These are phyloP conservation scores for Microchirus variegatus DNA, from an alignment of 2,797 vertebrate species.

Conservation along the genomic window DNA sequence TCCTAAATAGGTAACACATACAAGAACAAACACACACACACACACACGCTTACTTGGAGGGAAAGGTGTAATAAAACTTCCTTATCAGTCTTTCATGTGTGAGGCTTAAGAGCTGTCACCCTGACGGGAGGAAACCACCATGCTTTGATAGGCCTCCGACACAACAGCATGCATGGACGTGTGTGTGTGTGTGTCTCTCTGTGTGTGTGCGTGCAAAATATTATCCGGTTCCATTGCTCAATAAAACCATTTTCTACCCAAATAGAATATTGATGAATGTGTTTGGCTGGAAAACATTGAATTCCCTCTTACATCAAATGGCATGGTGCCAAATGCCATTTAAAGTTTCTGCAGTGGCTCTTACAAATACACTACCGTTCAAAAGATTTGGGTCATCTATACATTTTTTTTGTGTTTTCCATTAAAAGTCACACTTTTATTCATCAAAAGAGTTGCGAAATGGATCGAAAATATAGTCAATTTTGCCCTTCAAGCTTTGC, in stretches of 20 bases:
- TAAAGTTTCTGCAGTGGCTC: too few species aligned
- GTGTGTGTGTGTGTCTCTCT: slow-evolving; percentile 22
- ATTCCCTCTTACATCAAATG: background rate
- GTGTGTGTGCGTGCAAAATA: slow-evolving; percentile 8
- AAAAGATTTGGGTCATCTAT: too few species aligned
- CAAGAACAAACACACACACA: slow-evolving; percentile 2
- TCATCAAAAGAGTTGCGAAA: too few species aligned
- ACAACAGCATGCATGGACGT: slow-evolving; percentile 42
- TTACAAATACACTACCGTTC: too few species aligned
- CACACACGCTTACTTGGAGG: slow-evolving; percentile 38
- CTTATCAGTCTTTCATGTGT: slow-evolving; percentile 71
- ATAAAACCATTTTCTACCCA: slow-evolving; percentile 7
- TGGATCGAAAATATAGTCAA: too few species aligned
- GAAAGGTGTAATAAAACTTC: slow-evolving; percentile 67
- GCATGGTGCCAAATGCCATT: too few species aligned
- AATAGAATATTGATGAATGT: slow-evolving; percentile 2
- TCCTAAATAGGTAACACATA: too few species aligned
- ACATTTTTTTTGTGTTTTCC: too few species aligned
- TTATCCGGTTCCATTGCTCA: slow-evolving; percentile 27
- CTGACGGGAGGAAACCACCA: slow-evolving; percentile 57
- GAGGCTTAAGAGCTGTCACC: slow-evolving; percentile 72
- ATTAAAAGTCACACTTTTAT: too few species aligned
- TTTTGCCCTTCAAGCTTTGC: too few species aligned
- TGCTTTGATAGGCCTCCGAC: slow-evolving; percentile 56
- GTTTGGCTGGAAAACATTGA: background rate